Evolutionary conservation across 64 coral and sea anemone genomes (phyloP), one percentile per base, ranked within the genome.

Genomic region (Dendrophyllia cribrosa): DNA sequence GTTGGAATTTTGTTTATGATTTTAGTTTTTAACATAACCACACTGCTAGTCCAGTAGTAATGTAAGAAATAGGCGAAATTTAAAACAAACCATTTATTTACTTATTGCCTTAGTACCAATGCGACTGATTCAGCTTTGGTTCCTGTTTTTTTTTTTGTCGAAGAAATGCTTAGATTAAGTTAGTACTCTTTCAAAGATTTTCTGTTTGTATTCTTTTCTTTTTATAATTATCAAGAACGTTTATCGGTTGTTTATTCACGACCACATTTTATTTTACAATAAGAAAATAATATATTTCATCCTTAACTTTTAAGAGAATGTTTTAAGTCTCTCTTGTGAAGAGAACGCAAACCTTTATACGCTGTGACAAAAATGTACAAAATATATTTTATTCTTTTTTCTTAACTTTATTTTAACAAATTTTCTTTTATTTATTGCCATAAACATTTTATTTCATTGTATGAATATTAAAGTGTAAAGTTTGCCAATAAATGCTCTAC

Each of bases 241-340:
- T 51, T 23, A 2, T 19, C 26, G 55, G 58, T 66, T 0, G 20
- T 84, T 15, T 21, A 22, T 24, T 46, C 21, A 24, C 25, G 9
- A 10, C 24, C 50, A 43, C 6, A 59, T 59, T 79, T 56, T 6
- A 56, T 79, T 79, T 79, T 58, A 60, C 55, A 59, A 24, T 6
- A 4, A 84, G 17, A 67, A 67, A 84, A 15, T 84, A 84, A 67
- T 84, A 84, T 84, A 84, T 84, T 84, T 84, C 44, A 67, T 84
- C 20, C 16, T 22, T 84, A 66, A 67, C 14, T 21, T 43, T 60
- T 11, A n/a, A 12, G 61, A 66, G 20, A 51, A 84, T 84, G 14
- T 56, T 84, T 1, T 12, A 67, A 64, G 7, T 63, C 4, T 84
- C 62, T 47, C 34, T 82, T 63, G 43, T 84, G 43, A 66, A 67